phyloP scores from a whole-genome alignment of 1,140 invertebrate genomes.

The Aplysia californica region DNA sequence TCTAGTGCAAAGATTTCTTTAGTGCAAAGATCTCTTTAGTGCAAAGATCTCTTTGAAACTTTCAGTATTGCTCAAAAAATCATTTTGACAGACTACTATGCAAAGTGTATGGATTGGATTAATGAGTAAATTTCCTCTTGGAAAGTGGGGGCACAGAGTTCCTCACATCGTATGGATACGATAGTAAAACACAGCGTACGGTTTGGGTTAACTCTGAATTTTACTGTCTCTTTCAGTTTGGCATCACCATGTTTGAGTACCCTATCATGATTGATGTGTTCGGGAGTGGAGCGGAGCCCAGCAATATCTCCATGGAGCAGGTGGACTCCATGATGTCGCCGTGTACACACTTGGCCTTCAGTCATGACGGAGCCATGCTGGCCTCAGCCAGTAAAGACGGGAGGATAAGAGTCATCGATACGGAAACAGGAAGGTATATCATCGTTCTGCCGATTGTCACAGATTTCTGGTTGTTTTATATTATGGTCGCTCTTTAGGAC shows the following conservation, averaged over 20 bases:
- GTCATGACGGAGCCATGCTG: constrained; percentile 39
- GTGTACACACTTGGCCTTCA: constrained; percentile 37
- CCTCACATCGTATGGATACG: too few relatives aligned
- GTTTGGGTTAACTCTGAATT: too few relatives aligned
- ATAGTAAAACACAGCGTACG: too few relatives aligned
- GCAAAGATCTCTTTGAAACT: too few relatives aligned
- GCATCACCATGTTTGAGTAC: constrained; percentile 49
- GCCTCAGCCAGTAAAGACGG: constrained; percentile 45
- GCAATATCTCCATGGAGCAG: constrained; percentile 16
- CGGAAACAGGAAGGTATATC: neutral
- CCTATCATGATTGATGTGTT: constrained; percentile 38
- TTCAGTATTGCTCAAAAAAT: too few relatives aligned
- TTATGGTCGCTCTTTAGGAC: too few relatives aligned
- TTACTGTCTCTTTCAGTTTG: constrained; percentile 34
- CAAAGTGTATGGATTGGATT: too few relatives aligned
- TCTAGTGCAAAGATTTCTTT: too few relatives aligned
- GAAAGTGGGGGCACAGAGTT: too few relatives aligned
- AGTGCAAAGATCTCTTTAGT: too few relatives aligned
- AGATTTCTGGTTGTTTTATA: neutral
- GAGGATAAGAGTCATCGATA: constrained; percentile 40
- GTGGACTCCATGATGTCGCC: constrained; percentile 48
- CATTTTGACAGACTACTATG: too few relatives aligned
- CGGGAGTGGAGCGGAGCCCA: constrained; percentile 10
- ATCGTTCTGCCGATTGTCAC: neutral
- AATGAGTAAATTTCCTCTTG: too few relatives aligned